Evolutionary conservation across 2,113 vertebrate genomes (phyloP).

Genomic region (Pachyramphus minor): DNA sequence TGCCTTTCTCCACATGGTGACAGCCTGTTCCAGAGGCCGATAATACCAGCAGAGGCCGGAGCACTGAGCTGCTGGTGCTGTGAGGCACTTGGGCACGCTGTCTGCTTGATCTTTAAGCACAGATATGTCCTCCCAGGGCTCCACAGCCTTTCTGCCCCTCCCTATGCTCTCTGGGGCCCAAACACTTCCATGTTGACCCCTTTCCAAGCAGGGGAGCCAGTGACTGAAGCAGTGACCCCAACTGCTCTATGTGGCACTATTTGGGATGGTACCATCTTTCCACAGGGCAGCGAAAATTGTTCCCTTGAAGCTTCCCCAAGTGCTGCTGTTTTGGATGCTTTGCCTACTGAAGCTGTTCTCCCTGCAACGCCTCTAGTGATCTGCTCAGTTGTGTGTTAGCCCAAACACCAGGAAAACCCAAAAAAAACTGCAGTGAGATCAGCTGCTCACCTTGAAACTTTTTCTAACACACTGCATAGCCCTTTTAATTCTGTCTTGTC

Average conservation of each 20-base stretch:
- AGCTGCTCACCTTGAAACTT: neutral
- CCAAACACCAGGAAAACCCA: neutral
- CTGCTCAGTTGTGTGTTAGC: neutral
- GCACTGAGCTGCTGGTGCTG: rapidly evolving
- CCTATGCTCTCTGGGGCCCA: neutral
- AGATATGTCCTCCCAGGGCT: neutral
- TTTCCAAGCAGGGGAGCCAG: neutral
- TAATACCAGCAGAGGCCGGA: rapidly evolving
- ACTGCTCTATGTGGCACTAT: rapidly evolving
- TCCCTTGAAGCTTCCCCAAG: rapidly evolving
- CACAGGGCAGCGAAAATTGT: neutral
- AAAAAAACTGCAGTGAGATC: neutral
- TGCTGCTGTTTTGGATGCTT: neutral
- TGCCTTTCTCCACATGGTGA: neutral
- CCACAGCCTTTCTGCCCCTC: neutral
- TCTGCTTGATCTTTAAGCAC: neutral
- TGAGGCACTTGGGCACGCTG: rapidly evolving
- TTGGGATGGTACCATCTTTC: neutral
- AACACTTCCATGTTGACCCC: neutral
- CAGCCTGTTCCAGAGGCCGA: rapidly evolving
- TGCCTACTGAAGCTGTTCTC: neutral
- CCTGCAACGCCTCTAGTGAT: neutral
- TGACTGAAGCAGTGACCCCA: neutral
- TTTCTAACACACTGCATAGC: neutral
- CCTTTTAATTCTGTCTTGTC: neutral